Conservation (phyloP, 2,888 invertebrate genomes). For the Tachina lurida region DNA sequence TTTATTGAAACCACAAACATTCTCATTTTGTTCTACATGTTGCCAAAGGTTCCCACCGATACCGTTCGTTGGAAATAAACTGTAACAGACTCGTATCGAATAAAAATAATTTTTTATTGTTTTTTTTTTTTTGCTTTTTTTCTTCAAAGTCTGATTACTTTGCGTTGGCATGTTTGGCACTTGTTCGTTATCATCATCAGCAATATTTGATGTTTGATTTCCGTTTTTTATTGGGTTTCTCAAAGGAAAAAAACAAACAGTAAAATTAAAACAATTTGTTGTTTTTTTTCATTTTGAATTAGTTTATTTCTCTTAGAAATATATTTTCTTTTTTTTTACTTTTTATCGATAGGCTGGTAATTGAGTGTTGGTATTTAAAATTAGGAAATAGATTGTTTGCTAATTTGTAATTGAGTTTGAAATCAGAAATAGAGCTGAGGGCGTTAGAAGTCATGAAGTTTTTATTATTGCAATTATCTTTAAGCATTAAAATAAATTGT, state of each 20-base stretch:
- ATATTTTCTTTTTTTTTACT: neutral
- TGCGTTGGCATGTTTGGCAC: slow-evolving; percentile 36
- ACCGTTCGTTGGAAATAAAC: slow-evolving; percentile 4
- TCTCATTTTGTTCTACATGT: slow-evolving; percentile 26
- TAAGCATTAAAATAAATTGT: neutral
- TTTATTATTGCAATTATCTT: slow-evolving; percentile 31
- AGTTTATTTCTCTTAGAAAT: slow-evolving; percentile 20
- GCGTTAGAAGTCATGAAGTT: slow-evolving; percentile 8
- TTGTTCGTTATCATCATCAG: slow-evolving; percentile 42
- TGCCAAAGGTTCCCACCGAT: slow-evolving; percentile 18
- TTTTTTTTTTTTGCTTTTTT: neutral
- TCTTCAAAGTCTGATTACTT: slow-evolving; percentile 22
- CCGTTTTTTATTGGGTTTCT: slow-evolving; percentile 27
- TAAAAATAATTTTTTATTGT: slow-evolving; percentile 28
- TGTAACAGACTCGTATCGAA: slow-evolving; percentile 19
- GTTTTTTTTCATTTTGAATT: slow-evolving; percentile 10
- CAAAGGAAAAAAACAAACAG: neutral
- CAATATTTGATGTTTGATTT: slow-evolving; percentile 43
- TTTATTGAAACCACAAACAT: slow-evolving; percentile 32
- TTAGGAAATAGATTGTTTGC: neutral
- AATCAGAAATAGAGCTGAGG: slow-evolving; percentile 14
- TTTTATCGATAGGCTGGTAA: slow-evolving; percentile 12
- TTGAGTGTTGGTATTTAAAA: slow-evolving; percentile 20
- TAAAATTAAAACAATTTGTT: slow-evolving; percentile 23
- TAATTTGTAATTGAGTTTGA: neutral